A percentile compares a stretch with the other conserved stretches of the same genome.
Evolutionary conservation across 2,113 vertebrate species (phyloP).

Genomic region (Amphiprion percula): DNA sequence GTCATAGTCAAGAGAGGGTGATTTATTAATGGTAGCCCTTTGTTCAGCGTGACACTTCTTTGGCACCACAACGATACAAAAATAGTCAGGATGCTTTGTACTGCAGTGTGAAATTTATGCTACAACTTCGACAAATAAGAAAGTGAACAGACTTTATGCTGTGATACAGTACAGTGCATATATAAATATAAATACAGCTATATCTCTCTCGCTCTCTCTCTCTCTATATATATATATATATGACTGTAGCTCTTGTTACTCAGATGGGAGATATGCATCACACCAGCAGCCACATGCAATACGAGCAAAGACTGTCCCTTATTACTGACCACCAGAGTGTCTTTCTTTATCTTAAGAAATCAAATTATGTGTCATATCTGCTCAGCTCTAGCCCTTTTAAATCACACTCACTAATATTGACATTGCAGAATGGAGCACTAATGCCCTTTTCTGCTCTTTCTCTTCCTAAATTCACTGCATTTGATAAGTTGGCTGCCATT

Average conservation of each 20-base stretch:
- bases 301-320: slow-evolving; percentile 33
- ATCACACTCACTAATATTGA: slow-evolving; percentile 35
- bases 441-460: slow-evolving; percentile 13
- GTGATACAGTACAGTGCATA: not conserved
- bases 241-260: not conserved
- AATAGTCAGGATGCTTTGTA: too few species aligned
- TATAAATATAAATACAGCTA: too few species aligned
- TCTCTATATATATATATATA: too few species aligned
- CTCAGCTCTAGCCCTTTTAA: slow-evolving; percentile 26
- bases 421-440: slow-evolving; percentile 15
- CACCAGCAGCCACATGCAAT: not conserved
- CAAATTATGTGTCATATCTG: slow-evolving; percentile 60
- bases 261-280: not conserved
- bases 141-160: not conserved
- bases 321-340: slow-evolving; percentile 35
- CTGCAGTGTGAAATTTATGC: not conserved
- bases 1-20: too few species aligned
- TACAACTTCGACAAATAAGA: not conserved
- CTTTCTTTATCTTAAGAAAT: slow-evolving; percentile 53
- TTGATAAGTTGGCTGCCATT: slow-evolving; percentile 8
- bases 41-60: too few species aligned
- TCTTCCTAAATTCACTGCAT: slow-evolving; percentile 1
- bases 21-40: too few species aligned
- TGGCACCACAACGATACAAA: too few species aligned
- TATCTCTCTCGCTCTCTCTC: too few species aligned